Percentiles rank a stretch among this genome's conserved stretches.
Evolutionary conservation across 2,113 vertebrate species (phyloP).

Genomic region (Thalassarche chlororhynchos): DNA sequence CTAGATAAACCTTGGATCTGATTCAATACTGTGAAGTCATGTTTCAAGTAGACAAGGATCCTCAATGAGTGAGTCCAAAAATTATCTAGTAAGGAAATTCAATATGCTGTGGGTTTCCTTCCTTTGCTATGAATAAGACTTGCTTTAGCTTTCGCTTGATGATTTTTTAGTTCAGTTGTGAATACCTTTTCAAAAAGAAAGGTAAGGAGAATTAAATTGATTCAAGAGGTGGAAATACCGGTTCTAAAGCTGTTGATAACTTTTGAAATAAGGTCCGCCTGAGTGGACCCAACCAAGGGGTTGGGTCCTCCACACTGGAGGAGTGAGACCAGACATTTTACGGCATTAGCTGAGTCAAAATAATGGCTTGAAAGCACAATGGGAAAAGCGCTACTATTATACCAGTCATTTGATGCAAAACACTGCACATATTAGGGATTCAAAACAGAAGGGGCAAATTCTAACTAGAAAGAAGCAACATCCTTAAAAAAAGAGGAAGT

Average conservation of each 20-base stretch:
- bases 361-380: not conserved
- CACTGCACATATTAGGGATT: not conserved
- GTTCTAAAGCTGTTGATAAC: not conserved
- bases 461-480: not conserved
- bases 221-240: not conserved
- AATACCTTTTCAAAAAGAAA: not conserved
- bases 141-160: not conserved
- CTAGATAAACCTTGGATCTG: not conserved
- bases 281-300: not conserved
- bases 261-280: not conserved
- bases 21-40: not conserved
- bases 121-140: not conserved
- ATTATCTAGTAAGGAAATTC: not conserved
- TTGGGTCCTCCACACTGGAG: not conserved
- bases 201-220: not conserved
- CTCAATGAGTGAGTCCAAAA: not conserved
- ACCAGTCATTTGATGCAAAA: not conserved
- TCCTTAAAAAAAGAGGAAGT: not conserved
- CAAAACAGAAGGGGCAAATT: not conserved
- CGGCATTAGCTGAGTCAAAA: not conserved
- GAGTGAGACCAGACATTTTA: not conserved
- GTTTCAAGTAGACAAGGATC: not conserved
- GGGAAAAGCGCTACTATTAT: not conserved
- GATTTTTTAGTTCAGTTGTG: not conserved
- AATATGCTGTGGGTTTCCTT: not conserved